Conservation (phyloP, 2,113 vertebrate genomes). For the Pygoscelis antarcticus region DNA sequence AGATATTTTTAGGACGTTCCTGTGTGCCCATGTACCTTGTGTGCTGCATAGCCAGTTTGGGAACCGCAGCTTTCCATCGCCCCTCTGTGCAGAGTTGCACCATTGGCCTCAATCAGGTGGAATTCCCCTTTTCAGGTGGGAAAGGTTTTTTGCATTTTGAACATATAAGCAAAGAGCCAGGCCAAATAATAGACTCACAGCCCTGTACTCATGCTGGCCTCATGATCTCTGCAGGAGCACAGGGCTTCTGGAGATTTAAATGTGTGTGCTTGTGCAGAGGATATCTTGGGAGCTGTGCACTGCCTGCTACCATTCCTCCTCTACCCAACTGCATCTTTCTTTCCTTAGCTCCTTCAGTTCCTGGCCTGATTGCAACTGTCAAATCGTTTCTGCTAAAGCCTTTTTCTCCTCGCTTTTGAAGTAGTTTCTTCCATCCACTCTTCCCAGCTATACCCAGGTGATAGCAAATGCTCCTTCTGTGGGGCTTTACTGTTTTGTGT, state of each 20-base stretch:
- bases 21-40: not conserved
- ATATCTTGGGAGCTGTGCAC: not conserved
- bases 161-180: not conserved
- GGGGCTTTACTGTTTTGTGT: not conserved
- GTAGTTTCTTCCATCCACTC: not conserved
- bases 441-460: not conserved
- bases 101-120: not conserved
- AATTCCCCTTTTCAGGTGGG: not conserved
- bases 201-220: not conserved
- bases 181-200: not conserved
- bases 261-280: not conserved
- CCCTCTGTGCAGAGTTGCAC: not conserved
- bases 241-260: not conserved
- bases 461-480: not conserved
- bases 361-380: not conserved
- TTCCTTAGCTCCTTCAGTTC: not conserved
- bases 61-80: not conserved
- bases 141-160: not conserved
- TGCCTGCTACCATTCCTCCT: not conserved
- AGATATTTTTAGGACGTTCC: accelerated
- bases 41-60: not conserved
- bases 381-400: not conserved
- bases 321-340: not conserved
- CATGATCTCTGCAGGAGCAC: not conserved
- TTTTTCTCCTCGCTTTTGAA: not conserved